phyloP scores from a whole-genome alignment of 2,888 invertebrate genomes.

The Exephanes ischioxanthus region DNA sequence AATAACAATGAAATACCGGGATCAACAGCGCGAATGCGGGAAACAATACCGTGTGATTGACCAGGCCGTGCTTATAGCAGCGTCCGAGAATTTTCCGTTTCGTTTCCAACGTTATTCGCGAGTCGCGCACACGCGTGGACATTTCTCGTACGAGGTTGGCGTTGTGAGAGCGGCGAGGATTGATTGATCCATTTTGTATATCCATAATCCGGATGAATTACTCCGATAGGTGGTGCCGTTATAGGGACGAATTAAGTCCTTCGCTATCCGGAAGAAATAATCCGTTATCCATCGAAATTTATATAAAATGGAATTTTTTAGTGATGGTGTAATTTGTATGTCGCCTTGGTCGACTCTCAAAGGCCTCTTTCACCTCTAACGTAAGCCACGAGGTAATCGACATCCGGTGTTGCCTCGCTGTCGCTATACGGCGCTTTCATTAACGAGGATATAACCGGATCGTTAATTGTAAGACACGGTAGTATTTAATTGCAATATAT shows the following conservation, averaged over 20 bases:
- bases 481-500: neutral
- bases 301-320: no score
- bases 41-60: neutral
- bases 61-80: neutral
- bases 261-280: no score
- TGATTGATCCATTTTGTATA: constrained; percentile 18
- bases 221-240: neutral
- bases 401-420: no score
- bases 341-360: no score
- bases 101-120: neutral
- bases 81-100: neutral
- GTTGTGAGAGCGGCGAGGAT: constrained; percentile 18
- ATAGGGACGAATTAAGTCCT: neutral
- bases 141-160: neutral
- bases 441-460: neutral
- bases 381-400: no score
- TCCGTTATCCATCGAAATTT: no score
- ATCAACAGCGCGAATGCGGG: neutral
- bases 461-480: neutral
- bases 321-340: no score
- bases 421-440: neutral
- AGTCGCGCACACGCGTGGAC: neutral
- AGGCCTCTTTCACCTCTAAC: no score
- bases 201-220: neutral
- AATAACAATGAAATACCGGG: neutral